Percentiles rank a stretch among this genome's conserved stretches.
These are phyloP conservation scores for Danionella dracula DNA, from an alignment of 2,797 vertebrate species.

Conservation along the genomic window DNA sequence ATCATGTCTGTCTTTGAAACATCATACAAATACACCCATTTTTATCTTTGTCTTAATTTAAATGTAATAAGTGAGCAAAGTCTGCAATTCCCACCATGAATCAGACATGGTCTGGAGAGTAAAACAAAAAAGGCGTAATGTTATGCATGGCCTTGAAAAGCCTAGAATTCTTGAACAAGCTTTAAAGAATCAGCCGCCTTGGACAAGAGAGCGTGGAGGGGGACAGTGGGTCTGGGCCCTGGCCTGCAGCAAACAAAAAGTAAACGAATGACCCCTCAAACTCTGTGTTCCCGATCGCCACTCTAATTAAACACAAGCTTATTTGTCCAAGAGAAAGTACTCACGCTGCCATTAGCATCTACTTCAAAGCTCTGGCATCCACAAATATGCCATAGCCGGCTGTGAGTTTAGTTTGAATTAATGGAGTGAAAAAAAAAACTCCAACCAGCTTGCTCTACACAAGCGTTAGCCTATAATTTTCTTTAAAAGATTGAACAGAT, in stretches of 20 bases:
- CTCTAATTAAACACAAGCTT: constrained; percentile 74
- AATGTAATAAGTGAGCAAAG: constrained; percentile 46
- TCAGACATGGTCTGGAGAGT: constrained; percentile 34
- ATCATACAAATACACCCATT: background rate
- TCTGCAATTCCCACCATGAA: constrained; percentile 53
- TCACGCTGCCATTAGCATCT: constrained; percentile 73
- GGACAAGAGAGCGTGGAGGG: constrained; percentile 45
- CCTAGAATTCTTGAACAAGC: constrained; percentile 66
- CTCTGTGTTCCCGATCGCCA: constrained; percentile 68
- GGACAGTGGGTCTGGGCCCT: constrained; percentile 47
- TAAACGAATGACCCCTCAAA: constrained; percentile 64
- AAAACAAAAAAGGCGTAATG: constrained; percentile 49
- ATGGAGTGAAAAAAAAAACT: constrained; percentile 38
- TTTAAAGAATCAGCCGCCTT: constrained; percentile 57
- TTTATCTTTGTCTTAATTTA: constrained; percentile 15
- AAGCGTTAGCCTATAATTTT: background rate
- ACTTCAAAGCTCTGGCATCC: constrained; percentile 61
- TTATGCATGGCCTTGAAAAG: constrained; percentile 59
- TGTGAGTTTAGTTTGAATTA: constrained; percentile 53
- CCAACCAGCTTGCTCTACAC: constrained; percentile 13
- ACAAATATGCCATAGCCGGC: constrained; percentile 56
- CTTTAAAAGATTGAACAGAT: background rate
- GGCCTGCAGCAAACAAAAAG: constrained; percentile 61
- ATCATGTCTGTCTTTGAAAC: background rate
- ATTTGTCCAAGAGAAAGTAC: constrained; percentile 62